These are phyloP conservation scores for Halcyon leucocephala DNA, from an alignment of 2,797 vertebrate species.

Conservation along the genomic window DNA sequence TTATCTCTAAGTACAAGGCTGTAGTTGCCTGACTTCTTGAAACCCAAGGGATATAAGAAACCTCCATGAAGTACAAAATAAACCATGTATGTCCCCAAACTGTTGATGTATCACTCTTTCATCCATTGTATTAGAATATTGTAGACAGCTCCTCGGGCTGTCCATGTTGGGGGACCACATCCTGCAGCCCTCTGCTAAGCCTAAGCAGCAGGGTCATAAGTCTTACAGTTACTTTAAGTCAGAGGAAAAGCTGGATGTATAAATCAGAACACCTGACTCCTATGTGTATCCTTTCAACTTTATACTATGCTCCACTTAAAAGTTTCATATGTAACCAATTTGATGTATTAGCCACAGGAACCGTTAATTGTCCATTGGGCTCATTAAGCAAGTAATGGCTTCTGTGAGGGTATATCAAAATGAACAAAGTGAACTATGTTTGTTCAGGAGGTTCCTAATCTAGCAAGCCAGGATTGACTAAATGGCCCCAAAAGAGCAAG, in stretches of 20 bases:
- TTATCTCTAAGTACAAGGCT: not conserved
- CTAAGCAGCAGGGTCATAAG: not conserved
- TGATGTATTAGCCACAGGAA: conserved; percentile 11
- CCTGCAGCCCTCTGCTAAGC: not conserved
- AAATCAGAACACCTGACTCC: not conserved
- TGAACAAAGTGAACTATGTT: not conserved
- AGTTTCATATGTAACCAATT: not conserved
- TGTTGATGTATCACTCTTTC: not conserved
- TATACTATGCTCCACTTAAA: not conserved
- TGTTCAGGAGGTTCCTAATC: not conserved
- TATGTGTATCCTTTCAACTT: not conserved
- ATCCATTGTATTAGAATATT: not conserved
- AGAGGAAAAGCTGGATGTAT: not conserved
- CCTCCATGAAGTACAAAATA: not conserved
- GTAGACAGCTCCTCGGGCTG: not conserved
- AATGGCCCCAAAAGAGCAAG: not conserved
- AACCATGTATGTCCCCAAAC: not conserved
- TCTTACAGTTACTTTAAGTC: not conserved
- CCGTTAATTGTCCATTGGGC: not conserved
- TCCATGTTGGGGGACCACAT: rapidly evolving
- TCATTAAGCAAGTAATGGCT: conserved; percentile 24
- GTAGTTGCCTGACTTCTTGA: not conserved
- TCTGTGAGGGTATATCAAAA: not conserved
- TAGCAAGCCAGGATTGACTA: not conserved
- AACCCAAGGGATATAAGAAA: not conserved